phyloP scores from a whole-genome alignment of 2,888 invertebrate species.

The Clanis bilineata region DNA sequence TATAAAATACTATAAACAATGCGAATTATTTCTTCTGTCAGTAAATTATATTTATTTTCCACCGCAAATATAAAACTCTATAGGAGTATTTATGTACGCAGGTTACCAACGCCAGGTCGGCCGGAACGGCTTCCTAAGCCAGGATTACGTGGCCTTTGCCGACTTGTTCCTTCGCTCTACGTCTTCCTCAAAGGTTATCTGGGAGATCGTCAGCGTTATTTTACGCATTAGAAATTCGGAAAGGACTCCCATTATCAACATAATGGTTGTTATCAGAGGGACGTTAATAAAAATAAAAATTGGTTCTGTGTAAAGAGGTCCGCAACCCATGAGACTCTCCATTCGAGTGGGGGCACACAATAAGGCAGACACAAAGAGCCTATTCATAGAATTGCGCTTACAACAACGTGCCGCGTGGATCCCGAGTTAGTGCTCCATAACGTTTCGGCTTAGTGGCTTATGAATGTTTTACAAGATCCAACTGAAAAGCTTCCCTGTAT shows the following conservation, averaged over 20 bases:
- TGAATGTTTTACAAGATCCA: constrained; percentile 35
- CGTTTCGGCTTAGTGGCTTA: constrained; percentile 25
- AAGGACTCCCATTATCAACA: constrained; percentile 11
- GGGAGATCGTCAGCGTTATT: not conserved
- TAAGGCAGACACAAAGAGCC: constrained; percentile 49
- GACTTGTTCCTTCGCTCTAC: constrained; percentile 36
- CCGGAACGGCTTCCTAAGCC: constrained; percentile 54
- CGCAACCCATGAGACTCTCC: constrained; percentile 33
- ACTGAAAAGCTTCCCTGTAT: constrained; percentile 25
- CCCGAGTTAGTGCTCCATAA: constrained; percentile 21
- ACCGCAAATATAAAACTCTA: constrained; percentile 7
- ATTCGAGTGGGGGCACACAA: constrained; percentile 50
- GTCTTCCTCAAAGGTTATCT: constrained; percentile 40
- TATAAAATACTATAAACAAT: no score
- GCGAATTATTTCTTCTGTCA: not conserved
- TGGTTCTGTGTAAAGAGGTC: constrained; percentile 42
- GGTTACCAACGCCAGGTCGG: constrained; percentile 27
- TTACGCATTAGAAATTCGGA: not conserved
- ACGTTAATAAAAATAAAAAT: constrained; percentile 43
- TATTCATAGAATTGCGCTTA: constrained; percentile 50
- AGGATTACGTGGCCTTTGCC: constrained; percentile 50
- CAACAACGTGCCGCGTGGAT: constrained; percentile 33
- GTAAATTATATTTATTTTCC: not conserved
- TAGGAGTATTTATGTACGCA: constrained; percentile 22
- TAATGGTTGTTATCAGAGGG: constrained; percentile 26